These are phyloP conservation scores for Psix sp. DNA, from an alignment of 1,140 invertebrate genomes.

Conservation along the genomic window DNA sequence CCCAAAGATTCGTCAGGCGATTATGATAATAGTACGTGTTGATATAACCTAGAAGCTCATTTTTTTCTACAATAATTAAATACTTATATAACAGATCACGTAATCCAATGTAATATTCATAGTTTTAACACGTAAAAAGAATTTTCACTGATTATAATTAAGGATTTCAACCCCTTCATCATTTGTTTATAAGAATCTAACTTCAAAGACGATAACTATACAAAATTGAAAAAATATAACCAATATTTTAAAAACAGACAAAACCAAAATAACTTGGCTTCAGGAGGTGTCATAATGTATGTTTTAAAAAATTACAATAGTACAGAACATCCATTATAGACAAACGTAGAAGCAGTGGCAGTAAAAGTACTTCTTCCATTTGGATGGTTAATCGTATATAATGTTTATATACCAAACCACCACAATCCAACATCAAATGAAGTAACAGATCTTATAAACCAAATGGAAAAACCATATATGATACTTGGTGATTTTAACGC, in stretches of 20 bases:
- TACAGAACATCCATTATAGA: conserved; percentile 43
- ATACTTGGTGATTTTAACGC: conserved; percentile 66
- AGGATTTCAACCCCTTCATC: too few species aligned
- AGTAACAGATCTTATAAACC: conserved; percentile 53
- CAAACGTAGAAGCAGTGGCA: conserved; percentile 57
- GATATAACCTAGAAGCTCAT: too few species aligned
- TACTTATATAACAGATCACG: too few species aligned
- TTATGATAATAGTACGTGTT: too few species aligned
- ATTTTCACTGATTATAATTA: too few species aligned
- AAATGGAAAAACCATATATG: conserved; percentile 65
- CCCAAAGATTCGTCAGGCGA: too few species aligned
- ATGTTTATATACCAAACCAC: conserved; percentile 61
- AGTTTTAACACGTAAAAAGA: too few species aligned
- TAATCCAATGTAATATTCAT: too few species aligned
- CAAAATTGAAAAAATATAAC: conserved; percentile 5
- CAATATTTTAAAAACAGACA: conserved; percentile 2
- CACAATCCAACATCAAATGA: conserved; percentile 26
- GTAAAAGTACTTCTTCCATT: conserved; percentile 40
- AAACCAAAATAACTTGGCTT: conserved; percentile 17
- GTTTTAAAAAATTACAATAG: conserved; percentile 46
- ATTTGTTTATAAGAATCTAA: conserved; percentile 63
- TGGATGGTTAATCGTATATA: conserved; percentile 55
- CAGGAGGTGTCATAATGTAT: conserved; percentile 58
- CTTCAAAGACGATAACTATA: conserved; percentile 40
- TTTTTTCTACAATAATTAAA: too few species aligned